phyloP scores from a whole-genome alignment of 2,113 vertebrate genomes.

The Sula dactylatra region DNA sequence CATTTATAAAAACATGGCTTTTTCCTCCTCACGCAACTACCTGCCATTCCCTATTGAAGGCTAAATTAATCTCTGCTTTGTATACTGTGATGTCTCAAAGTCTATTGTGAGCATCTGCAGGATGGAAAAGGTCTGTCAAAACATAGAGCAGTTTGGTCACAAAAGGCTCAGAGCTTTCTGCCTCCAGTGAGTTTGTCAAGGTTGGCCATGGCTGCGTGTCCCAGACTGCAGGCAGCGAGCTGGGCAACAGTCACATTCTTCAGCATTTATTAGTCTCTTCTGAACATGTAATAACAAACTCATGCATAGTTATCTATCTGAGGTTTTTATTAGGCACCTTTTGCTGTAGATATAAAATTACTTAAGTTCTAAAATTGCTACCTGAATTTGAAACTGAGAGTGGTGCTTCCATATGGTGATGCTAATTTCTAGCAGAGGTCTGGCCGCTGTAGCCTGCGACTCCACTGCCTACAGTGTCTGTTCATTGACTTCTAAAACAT shows the following conservation, averaged over 20 bases:
- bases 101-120: not conserved
- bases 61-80: not conserved
- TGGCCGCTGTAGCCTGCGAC: not conserved
- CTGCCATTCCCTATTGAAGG: not conserved
- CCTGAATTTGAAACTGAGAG: not conserved
- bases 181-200: not conserved
- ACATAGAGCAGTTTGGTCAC: not conserved
- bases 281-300: not conserved
- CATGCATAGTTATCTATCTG: not conserved
- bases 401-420: not conserved
- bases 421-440: not conserved
- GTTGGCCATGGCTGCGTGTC: not conserved
- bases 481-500: not conserved
- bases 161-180: not conserved
- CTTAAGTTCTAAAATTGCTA: not conserved
- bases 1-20: not conserved
- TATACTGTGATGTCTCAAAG: not conserved
- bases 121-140: not conserved
- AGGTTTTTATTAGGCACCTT: not conserved
- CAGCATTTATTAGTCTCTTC: not conserved
- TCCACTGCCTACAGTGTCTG: not conserved
- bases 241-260: not conserved
- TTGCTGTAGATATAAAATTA: not conserved
- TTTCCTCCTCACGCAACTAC: not conserved
- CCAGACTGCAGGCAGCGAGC: not conserved